Percentiles rank a stretch among this genome's conserved stretches.
phyloP scores from a whole-genome alignment of 1,140 invertebrate species.

The Brachionus manjavacas region DNA sequence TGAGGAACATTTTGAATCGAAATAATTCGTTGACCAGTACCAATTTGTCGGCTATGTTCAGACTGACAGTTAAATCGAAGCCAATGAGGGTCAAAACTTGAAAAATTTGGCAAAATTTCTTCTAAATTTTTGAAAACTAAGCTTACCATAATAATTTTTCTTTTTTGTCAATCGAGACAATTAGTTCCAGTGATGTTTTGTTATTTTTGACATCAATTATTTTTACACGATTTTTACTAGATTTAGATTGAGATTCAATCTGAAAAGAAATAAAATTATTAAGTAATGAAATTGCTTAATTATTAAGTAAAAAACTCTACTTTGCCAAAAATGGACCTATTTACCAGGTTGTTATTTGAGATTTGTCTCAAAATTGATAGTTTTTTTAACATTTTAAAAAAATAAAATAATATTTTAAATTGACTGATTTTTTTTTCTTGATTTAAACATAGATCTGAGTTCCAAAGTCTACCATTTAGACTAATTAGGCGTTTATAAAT shows the following conservation, averaged over 20 bases:
- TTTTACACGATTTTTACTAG: neutral
- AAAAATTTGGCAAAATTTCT: neutral
- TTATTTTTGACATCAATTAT: neutral
- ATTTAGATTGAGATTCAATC: neutral
- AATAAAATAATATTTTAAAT: neutral
- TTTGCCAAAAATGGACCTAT: neutral
- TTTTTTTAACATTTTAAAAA: neutral
- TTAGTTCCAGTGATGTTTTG: neutral
- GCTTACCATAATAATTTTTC: neutral
- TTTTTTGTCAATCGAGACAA: neutral
- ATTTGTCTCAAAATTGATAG: neutral
- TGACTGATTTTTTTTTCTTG: neutral
- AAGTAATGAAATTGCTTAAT: too few relatives aligned
- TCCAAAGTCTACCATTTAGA: neutral
- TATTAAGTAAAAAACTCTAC: neutral
- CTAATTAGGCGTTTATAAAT: neutral
- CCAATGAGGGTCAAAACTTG: constrained; percentile 36
- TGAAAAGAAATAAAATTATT: neutral
- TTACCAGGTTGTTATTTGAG: neutral
- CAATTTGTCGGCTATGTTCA: neutral
- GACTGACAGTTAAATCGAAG: constrained; percentile 41
- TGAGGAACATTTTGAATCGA: neutral
- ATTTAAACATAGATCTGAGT: neutral
- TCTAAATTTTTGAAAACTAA: neutral
- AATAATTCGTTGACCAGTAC: constrained; percentile 30